These are phyloP conservation scores for Patiria miniata DNA, from an alignment of 35 echinoderm and acorn worm genomes.

Conservation along the genomic window DNA sequence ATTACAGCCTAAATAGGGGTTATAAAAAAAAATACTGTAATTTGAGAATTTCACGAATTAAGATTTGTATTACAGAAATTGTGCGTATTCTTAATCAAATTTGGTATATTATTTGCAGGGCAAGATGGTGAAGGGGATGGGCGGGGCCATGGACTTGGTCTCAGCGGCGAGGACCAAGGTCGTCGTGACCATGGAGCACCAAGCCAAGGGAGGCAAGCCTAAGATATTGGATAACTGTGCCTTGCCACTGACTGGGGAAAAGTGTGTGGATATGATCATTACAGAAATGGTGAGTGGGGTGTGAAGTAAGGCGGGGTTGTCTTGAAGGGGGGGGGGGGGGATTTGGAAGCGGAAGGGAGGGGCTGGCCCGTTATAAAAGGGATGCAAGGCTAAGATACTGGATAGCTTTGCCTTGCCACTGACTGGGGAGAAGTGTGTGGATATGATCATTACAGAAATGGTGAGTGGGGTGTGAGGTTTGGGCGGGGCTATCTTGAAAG, in stretches of 20 bases:
- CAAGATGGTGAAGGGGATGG: slow-evolving; percentile 99
- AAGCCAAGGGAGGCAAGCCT: slow-evolving; percentile 90
- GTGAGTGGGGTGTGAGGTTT: slow-evolving; percentile 40
- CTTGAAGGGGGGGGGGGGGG: not conserved
- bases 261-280: slow-evolving; percentile 94
- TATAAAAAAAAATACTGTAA: too few species aligned
- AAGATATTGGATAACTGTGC: slow-evolving; percentile 80
- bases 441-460: slow-evolving; percentile 96
- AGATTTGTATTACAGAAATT: too few species aligned
- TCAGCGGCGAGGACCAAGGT: slow-evolving; percentile 82
- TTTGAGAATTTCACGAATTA: too few species aligned
- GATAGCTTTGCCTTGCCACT: slow-evolving; percentile 66
- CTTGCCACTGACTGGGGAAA: slow-evolving; percentile 80
- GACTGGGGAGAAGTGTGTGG: slow-evolving; percentile 86
- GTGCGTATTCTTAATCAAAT: too few species aligned
- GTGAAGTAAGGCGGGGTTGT: not conserved
- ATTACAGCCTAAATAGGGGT: too few species aligned
- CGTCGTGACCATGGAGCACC: slow-evolving; percentile 95
- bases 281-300: slow-evolving; percentile 91
- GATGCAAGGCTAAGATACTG: slow-evolving; percentile 89
- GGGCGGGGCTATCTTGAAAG: not conserved
- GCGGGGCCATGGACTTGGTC: slow-evolving; percentile 91
- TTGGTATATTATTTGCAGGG: slow-evolving; percentile 43
- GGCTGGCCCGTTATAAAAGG: slow-evolving; percentile 16
- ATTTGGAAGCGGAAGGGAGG: not conserved